Percentiles rank a stretch among this genome's conserved stretches.
Conservation (phyloP, 2,888 invertebrate species). For the Rhodophaea formosa region DNA sequence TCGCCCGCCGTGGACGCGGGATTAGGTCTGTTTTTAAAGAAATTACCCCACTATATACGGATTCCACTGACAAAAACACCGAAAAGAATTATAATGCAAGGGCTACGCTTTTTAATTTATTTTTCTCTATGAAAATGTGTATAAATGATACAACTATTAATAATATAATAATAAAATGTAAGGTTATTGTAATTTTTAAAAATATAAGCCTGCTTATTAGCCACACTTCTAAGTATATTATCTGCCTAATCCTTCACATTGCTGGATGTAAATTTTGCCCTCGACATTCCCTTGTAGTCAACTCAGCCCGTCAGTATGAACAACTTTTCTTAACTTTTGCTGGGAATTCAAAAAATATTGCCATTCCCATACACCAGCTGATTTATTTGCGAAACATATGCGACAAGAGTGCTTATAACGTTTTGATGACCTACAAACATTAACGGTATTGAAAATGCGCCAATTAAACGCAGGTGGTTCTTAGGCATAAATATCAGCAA, state of each 20-base stretch:
- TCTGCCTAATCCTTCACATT: too few species aligned
- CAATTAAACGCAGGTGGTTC: conserved; percentile 14
- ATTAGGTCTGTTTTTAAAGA: conserved; percentile 74
- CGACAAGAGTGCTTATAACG: background rate
- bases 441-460: conserved; percentile 8
- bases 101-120: background rate
- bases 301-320: too few species aligned
- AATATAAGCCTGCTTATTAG: too few species aligned
- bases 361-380: background rate
- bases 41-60: conserved; percentile 56
- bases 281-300: too few species aligned
- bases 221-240: too few species aligned
- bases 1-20: conserved; percentile 59
- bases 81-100: conserved; percentile 5
- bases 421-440: conserved; percentile 10
- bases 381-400: conserved; percentile 1
- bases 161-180: too few species aligned
- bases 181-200: too few species aligned
- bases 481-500: conserved; percentile 16
- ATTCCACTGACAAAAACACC: conserved; percentile 20
- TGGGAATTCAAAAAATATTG: too few species aligned
- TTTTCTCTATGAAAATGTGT: too few species aligned
- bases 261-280: too few species aligned
- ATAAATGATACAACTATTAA: too few species aligned
- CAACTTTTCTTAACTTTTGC: too few species aligned